Conservation (phyloP, 1,140 invertebrate genomes). For the Bathynomus jamesi region DNA sequence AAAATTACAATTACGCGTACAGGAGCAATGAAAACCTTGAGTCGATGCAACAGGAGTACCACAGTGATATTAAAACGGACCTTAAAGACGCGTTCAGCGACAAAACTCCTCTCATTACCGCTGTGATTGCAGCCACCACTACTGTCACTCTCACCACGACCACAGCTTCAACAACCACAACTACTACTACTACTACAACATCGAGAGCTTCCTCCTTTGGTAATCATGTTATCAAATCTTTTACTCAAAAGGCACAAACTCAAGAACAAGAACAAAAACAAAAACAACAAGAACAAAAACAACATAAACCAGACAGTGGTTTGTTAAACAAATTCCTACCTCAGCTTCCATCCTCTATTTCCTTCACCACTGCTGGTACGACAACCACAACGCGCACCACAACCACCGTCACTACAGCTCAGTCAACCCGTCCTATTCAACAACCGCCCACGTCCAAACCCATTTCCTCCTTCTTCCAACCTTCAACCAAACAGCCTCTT, state of each 20-base stretch:
- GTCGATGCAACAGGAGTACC: conserved; percentile 7
- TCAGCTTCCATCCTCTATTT: conserved; percentile 28
- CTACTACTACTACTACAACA: conserved; percentile 21
- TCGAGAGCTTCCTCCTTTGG: conserved; percentile 7
- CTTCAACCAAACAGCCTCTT: conserved; percentile 16
- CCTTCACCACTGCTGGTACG: conserved; percentile 19
- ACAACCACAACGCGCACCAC: conserved; percentile 22
- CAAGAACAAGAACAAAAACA: not conserved
- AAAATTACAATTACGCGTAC: conserved; percentile 62
- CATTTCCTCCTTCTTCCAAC: conserved; percentile 10
- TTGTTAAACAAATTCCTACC: conserved; percentile 32
- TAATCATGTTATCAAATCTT: not conserved
- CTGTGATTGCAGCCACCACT: conserved; percentile 27
- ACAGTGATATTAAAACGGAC: conserved; percentile 14
- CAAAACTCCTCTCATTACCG: conserved; percentile 18
- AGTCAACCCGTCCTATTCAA: conserved; percentile 20
- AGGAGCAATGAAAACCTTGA: conserved; percentile 53
- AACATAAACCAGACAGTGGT: conserved; percentile 22
- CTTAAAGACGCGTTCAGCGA: conserved; percentile 12
- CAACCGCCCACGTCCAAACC: conserved; percentile 24
- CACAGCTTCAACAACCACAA: conserved; percentile 20
- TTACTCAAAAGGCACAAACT: not conserved
- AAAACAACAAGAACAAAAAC: conserved; percentile 7
- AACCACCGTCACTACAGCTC: conserved; percentile 27
- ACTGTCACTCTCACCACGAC: conserved; percentile 25